Evolutionary conservation across 2,113 vertebrate genomes (phyloP), one percentile per base, ranked within the genome.

Genomic region (Leptobrachium ailaonicum): DNA sequence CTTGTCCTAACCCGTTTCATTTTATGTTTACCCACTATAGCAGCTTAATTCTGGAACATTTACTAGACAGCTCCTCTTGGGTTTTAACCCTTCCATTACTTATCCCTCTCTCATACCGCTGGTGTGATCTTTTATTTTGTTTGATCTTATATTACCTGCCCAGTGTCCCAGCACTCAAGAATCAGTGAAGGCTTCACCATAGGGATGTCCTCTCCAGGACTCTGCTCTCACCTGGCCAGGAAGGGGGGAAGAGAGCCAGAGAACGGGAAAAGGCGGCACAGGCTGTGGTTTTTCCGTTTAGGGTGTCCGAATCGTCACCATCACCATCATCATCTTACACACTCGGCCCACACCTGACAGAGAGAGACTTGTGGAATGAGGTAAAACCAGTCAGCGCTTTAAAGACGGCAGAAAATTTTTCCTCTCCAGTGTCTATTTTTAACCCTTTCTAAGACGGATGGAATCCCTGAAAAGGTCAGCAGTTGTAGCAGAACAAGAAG

Each of bases 401-500:
- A 81, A 74, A 75, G 53, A 68, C 68, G 71, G 50, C 71, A 60
- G 64, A 75, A 58, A 45, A 66, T 69, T 69, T 64, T 20, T 72
- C 72, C 71, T 75, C 50, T 44, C 79, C 42, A 66, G 72, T 81
- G 67, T 81, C 79, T 81, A 81, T 81, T 81, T 81, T 81, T 81
- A 81, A 81, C 79, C 79, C 79, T 75, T 81, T 81, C 71, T 81
- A 44, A 69, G 71, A 12, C 66, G 43, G 32, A 41, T 75, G 71
- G 79, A 68, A 81, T 81, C 66, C 72, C 32, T 50, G 43, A 75
- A 81, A 81, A 81, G 79, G 79, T 81, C 79, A 81, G 72, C 79
- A 62, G 79, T 72, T 69, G 79, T 69, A 53, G 79, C n/a, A 50
- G 68, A 66, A 71, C 64, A 74, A 75, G 41, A 75, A 81, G 79